Percentiles rank a stretch among this genome's conserved stretches.
Conservation (phyloP, 2,888 invertebrate genomes). For the Antheraea yamamai region DNA sequence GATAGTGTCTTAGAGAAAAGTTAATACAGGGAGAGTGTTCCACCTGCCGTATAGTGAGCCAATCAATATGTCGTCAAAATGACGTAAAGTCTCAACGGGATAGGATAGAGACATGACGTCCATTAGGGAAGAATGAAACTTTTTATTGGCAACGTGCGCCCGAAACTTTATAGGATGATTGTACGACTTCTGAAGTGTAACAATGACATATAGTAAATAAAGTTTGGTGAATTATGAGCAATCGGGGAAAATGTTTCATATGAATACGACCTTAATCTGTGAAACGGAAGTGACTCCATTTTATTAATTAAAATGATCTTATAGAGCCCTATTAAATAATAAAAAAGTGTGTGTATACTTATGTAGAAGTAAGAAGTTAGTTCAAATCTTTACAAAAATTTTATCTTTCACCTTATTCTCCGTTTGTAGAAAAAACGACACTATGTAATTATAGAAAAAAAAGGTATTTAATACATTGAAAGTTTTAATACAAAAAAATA, state of each 20-base stretch:
- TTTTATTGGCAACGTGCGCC: conserved; percentile 41
- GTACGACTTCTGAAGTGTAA: conserved; percentile 16
- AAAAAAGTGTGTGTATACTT: too few relatives aligned
- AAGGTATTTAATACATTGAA: too few relatives aligned
- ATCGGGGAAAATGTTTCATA: neutral
- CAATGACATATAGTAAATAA: conserved; percentile 19
- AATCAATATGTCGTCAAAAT: conserved; percentile 17
- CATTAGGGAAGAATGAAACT: conserved; percentile 36
- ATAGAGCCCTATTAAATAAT: neutral
- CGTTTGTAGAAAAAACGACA: too few relatives aligned
- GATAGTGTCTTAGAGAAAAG: neutral
- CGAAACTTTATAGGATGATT: conserved; percentile 29
- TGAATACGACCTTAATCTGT: neutral
- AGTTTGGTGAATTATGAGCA: conserved; percentile 1
- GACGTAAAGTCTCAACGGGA: conserved; percentile 16
- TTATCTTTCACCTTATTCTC: too few relatives aligned
- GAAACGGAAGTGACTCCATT: neutral
- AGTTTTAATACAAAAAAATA: too few relatives aligned
- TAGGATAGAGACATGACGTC: conserved; percentile 29
- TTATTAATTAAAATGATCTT: neutral
- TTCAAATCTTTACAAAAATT: too few relatives aligned
- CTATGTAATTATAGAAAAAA: too few relatives aligned
- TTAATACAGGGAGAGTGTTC: neutral
- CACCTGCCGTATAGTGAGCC: conserved; percentile 1
- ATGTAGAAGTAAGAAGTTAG: too few relatives aligned